Evolutionary conservation across 1,140 invertebrate species (phyloP), one percentile per base, ranked within the genome.

Genomic region (Drosophila rufa): DNA sequence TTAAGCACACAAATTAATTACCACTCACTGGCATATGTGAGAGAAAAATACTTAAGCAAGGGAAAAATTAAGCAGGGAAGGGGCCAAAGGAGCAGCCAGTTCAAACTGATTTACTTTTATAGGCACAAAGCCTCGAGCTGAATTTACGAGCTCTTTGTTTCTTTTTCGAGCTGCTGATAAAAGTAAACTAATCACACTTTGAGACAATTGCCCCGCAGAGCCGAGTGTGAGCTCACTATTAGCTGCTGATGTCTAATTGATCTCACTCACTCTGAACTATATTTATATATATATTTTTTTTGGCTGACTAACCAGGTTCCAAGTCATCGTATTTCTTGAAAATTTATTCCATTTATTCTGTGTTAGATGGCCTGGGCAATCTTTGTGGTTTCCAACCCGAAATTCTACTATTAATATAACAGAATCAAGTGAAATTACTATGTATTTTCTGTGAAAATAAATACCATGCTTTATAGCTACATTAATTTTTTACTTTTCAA

Each of bases 1-100:
- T 85, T 89, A 90, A 89, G 85, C 78, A 60, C 80, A 84, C 84
- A 84, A 89, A 87, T 87, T 87, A 87, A 87, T 87, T 87, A 84
- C 77, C 80, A 48, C 65, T 73, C 78, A 48, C 61, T 73, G 64
- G 50, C 33, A 36, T 87, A 90, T 87, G 84, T 89, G 84, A 48
- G 62, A 73, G 65, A 77, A 79, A 80, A 69, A 68, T 48, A 27
- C 36, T 56, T 25, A 12, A 6, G 6, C 14, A 61, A 14, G 45
- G 56, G 30, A 42, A 22, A 60, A 30, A 58, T 42, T 45, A 19
- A 11, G 36, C 15, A 25, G 43, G 27, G n/a, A 38, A 11, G 14
- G 17, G 51, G 51, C 1, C n/a, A 17, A 12, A 15, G 36, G 9
- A 30, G 43, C 33, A 33, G 38, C n/a, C 30, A 71, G 80, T 33